Percentiles rank a stretch among this genome's conserved stretches.
Conservation (phyloP, 37 sponge, comb jelly and placozoan species). For the Spongia lamella region DNA sequence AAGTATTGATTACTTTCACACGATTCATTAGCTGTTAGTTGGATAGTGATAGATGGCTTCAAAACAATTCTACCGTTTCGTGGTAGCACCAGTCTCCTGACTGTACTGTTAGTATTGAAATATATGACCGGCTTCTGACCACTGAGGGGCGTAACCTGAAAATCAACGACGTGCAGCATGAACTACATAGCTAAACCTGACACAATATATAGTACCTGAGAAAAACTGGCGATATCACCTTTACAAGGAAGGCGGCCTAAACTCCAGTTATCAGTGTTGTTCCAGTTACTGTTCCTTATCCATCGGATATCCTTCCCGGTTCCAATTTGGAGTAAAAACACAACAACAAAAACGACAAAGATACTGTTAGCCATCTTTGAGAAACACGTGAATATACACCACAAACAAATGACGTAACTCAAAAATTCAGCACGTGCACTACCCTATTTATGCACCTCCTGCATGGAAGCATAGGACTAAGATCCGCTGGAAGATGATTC, state of each 20-base stretch:
- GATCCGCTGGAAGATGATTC: no score
- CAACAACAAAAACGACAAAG: conserved; percentile 7
- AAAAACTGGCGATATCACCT: conserved; percentile 33
- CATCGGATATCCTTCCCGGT: conserved; percentile 42
- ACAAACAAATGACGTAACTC: not conserved
- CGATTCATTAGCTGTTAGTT: conserved; percentile 13
- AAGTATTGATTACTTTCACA: conserved; percentile 5
- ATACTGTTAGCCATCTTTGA: no score
- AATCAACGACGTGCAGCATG: not conserved
- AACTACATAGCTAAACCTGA: not conserved
- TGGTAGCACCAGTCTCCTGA: conserved; percentile 52
- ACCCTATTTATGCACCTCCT: no score
- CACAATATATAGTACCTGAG: conserved; percentile 8
- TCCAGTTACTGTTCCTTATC: conserved; percentile 66
- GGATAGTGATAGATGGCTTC: conserved; percentile 16
- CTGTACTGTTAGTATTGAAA: conserved; percentile 19
- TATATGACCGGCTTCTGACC: conserved; percentile 15
- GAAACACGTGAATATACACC: not conserved
- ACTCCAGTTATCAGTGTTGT: conserved; percentile 46
- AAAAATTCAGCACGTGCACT: not conserved
- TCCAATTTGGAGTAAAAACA: conserved; percentile 17
- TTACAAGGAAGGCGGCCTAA: conserved; percentile 38
- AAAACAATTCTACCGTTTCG: conserved; percentile 37
- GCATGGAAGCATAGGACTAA: no score
- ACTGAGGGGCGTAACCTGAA: not conserved